Conservation (phyloP, 2,888 invertebrate genomes). For the Apodemia duryi region DNA sequence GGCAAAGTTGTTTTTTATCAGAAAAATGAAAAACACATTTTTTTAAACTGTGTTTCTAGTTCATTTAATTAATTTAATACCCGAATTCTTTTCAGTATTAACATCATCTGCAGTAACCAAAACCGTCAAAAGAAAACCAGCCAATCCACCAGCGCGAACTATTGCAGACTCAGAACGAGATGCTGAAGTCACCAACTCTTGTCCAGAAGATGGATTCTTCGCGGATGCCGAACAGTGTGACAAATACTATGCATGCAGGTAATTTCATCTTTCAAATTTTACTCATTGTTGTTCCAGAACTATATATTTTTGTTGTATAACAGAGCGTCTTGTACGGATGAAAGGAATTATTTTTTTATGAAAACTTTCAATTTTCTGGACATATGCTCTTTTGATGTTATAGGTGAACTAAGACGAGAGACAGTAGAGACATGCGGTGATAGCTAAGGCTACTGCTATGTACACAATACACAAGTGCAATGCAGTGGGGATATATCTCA, state of each 20-base stretch:
- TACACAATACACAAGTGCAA: too few relatives aligned
- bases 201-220: conserved; percentile 92
- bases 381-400: too few relatives aligned
- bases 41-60: too few relatives aligned
- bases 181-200: conserved; percentile 81
- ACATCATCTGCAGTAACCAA: conserved; percentile 58
- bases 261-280: conserved; percentile 33
- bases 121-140: conserved; percentile 47
- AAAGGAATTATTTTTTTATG: too few relatives aligned
- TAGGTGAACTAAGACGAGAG: too few relatives aligned
- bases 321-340: neutral
- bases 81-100: conserved; percentile 43
- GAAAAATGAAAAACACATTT: too few relatives aligned
- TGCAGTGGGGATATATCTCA: too few relatives aligned
- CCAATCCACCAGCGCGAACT: conserved; percentile 48
- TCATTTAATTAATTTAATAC: neutral
- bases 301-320: neutral
- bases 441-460: too few relatives aligned
- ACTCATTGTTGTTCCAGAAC: neutral
- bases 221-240: conserved; percentile 93
- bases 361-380: too few relatives aligned
- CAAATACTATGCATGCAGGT: conserved; percentile 90
- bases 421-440: too few relatives aligned
- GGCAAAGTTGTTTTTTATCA: too few relatives aligned
- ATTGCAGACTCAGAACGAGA: conserved; percentile 52